Evolutionary conservation across 2,888 invertebrate genomes (phyloP).

Genomic region (Agapetus fuscipes): DNA sequence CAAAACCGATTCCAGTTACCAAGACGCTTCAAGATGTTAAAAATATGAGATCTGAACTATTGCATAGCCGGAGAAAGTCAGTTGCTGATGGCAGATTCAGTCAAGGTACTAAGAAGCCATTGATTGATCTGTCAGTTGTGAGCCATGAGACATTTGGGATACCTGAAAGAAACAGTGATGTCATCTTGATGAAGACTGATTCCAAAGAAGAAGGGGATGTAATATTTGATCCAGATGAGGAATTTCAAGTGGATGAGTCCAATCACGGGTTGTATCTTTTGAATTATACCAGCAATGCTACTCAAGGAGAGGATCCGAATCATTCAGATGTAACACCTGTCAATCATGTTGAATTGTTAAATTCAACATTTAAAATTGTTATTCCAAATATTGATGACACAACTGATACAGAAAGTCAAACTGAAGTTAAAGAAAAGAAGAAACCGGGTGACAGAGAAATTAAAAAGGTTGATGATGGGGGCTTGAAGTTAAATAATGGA

Average conservation of each 20-base stretch:
- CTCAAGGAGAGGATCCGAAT: conserved; percentile 5
- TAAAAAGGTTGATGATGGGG: not conserved
- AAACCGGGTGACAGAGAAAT: not conserved
- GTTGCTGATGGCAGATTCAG: conserved; percentile 22
- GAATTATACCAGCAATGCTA: conserved; percentile 40
- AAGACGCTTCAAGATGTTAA: conserved; percentile 13
- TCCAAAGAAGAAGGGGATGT: conserved; percentile 39
- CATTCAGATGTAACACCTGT: conserved; percentile 7
- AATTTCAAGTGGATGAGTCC: conserved; percentile 45
- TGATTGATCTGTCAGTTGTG: conserved; percentile 21
- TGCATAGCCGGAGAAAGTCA: conserved; percentile 36
- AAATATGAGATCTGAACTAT: conserved; percentile 31
- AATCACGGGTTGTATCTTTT: conserved; percentile 43
- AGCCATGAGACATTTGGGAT: conserved; percentile 25
- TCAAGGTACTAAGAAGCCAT: conserved; percentile 17
- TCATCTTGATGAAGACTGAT: conserved; percentile 31
- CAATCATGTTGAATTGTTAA: conserved; percentile 4
- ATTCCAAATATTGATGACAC: conserved; percentile 1
- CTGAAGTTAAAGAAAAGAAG: not conserved
- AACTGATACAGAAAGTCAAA: not conserved
- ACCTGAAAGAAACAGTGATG: conserved; percentile 25
- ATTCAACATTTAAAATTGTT: conserved; percentile 5
- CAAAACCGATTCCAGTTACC: conserved; percentile 4
- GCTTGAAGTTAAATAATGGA: too few relatives aligned
- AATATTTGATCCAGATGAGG: conserved; percentile 43